Evolutionary conservation across 2,797 vertebrate species (phyloP), one percentile per base, ranked within the genome.

Genomic region (Vultur gryphus): DNA sequence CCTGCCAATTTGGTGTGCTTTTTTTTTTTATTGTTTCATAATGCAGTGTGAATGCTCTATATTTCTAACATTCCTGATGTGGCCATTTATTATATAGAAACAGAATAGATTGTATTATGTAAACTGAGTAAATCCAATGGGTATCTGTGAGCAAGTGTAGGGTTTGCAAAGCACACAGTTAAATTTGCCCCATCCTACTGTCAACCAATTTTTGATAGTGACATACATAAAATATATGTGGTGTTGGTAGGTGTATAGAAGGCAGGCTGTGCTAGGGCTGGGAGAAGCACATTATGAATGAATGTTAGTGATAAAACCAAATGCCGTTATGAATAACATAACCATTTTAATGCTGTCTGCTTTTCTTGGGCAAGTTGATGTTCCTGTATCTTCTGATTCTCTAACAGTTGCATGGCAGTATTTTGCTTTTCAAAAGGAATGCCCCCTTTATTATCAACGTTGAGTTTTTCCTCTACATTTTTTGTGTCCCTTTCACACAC

Each of bases 401-500:
- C 3, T 2, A 46, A 28, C 2, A 16, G 13, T 11, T 24, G 10
- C 13, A 12, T 14, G 16, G 6, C 17, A 49, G 13, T 41, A 54
- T 61, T 81, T 84, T 73, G 9, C 3, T 93, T 84, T 95, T 57
- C 25, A n/a, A n/a, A 73, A 84, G 17, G 3, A 70, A 84, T 25
- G 0, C 2, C 15, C 13, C 16, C 11, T 89, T 59, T 51, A 16
- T 64, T 39, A 43, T 35, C 33, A 46, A 1, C 7, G 4, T 26
- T 58, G 33, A 61, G 25, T 9, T 71, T 80, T 77, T 35, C 8
- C 4, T 24, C 12, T 67, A 10, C 2, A 11, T n/a, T 64, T 80
- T 90, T 17, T 71, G 3, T 51, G 12, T 43, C 14, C 51, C 20
- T 43, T 69, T 77, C 41, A 41, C 24, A 2, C 3, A 4, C 13